phyloP scores from a whole-genome alignment of 2,888 invertebrate genomes.

The Liposcelis brunnea region DNA sequence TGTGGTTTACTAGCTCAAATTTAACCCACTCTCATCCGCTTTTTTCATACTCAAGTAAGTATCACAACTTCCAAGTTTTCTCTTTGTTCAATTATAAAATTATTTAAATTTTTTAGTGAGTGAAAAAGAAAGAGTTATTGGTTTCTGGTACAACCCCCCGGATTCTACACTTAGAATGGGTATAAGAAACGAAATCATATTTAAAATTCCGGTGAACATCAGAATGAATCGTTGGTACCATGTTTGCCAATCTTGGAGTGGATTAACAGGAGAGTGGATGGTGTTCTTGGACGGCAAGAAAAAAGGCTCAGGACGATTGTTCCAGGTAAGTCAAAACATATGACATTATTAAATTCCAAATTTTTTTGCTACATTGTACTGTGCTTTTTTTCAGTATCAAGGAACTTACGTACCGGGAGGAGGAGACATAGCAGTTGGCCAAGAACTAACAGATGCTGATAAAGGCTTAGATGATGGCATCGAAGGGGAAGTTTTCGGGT shows the following conservation, averaged over 20 bases:
- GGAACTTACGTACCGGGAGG: slow-evolving; percentile 31
- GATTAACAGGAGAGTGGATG: slow-evolving; percentile 39
- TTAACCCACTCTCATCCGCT: slow-evolving; percentile 33
- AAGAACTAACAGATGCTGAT: slow-evolving; percentile 48
- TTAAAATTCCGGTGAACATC: slow-evolving; percentile 29
- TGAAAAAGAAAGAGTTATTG: slow-evolving; percentile 32
- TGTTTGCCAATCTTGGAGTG: slow-evolving; percentile 47
- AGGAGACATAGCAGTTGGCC: slow-evolving; percentile 50
- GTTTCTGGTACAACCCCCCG: slow-evolving; percentile 41
- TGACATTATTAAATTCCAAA: no score
- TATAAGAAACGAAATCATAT: slow-evolving; percentile 34
- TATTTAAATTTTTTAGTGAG: slow-evolving; percentile 34
- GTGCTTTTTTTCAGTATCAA: not conserved
- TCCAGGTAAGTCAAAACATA: slow-evolving; percentile 21
- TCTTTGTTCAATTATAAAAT: no score
- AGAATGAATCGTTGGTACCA: slow-evolving; percentile 40
- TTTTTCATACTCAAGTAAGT: slow-evolving; percentile 38
- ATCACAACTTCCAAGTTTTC: slow-evolving; percentile 26
- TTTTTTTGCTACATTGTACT: no score
- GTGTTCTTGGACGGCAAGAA: slow-evolving; percentile 41
- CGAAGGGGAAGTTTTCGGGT: slow-evolving; percentile 49
- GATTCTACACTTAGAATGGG: slow-evolving; percentile 37
- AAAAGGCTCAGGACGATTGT: slow-evolving; percentile 24
- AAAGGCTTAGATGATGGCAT: slow-evolving; percentile 44
- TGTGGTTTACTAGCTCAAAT: slow-evolving; percentile 34